phyloP scores from a whole-genome alignment of 2,113 vertebrate species.

The Trichechus manatus region DNA sequence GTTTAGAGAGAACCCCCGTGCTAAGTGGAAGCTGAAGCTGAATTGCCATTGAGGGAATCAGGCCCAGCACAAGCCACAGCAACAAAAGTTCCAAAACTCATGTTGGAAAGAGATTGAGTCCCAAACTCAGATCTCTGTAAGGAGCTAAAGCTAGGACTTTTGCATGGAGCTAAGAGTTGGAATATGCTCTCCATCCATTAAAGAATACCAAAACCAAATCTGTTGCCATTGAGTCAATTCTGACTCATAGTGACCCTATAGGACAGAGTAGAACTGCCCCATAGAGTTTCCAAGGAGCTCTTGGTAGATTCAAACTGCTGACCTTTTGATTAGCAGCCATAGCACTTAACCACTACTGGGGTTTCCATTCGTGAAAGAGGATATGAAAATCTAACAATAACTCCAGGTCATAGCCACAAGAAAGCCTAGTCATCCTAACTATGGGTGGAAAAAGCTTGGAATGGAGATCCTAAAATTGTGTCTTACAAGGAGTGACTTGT shows the following conservation, averaged over 20 bases:
- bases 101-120: not conserved
- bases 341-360: too few species aligned
- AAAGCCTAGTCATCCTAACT: not conserved
- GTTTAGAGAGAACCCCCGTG: not conserved
- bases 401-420: not conserved
- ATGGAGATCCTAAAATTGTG: not conserved
- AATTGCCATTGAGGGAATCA: not conserved
- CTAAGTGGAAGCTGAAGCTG: not conserved
- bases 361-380: not conserved
- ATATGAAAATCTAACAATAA: not conserved
- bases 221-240: too few species aligned
- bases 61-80: not conserved
- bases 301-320: too few species aligned
- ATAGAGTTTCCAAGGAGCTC: too few species aligned
- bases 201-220: too few species aligned
- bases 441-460: not conserved
- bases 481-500: not conserved
- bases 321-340: too few species aligned
- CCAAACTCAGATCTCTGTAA: not conserved
- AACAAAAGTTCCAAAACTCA: not conserved
- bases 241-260: too few species aligned
- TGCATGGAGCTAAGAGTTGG: not conserved
- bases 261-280: too few species aligned
- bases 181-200: not conserved
- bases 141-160: not conserved